These are phyloP conservation scores for Melanerpes aurifrons DNA, from an alignment of 2,113 vertebrate species.

Conservation along the genomic window DNA sequence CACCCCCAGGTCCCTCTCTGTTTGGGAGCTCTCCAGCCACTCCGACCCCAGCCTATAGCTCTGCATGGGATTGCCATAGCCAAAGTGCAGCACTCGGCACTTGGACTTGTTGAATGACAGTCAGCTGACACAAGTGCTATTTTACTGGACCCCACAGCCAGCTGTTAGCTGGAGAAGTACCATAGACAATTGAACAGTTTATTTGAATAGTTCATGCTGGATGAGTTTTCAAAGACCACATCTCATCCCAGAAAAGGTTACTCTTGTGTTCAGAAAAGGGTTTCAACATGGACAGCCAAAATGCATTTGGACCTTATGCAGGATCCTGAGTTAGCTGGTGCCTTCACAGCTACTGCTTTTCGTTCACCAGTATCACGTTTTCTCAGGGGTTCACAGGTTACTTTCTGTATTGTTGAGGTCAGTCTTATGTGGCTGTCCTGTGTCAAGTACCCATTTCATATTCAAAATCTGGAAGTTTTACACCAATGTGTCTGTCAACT, in stretches of 20 bases:
- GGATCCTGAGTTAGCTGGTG: neutral
- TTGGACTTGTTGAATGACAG: no score
- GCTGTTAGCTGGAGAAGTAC: neutral
- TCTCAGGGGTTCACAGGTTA: neutral
- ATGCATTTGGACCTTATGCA: neutral
- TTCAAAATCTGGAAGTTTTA: neutral
- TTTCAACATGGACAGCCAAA: neutral
- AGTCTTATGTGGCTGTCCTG: neutral
- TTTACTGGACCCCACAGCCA: neutral
- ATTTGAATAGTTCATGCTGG: accelerated
- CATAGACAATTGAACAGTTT: neutral
- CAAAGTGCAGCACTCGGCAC: no score
- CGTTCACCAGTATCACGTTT: neutral
- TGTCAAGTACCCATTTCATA: neutral
- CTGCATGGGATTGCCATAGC: no score
- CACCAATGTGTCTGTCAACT: neutral
- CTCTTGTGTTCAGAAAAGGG: neutral
- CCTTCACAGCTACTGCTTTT: neutral
- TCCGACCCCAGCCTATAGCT: no score
- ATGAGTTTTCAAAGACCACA: neutral
- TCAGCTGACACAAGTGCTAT: neutral
- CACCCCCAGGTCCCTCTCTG: no score
- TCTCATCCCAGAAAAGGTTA: neutral
- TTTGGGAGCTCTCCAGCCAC: no score
- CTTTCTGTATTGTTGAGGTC: neutral